Percentiles rank a stretch among this genome's conserved stretches.
These are phyloP conservation scores for Unio pictorum DNA, from an alignment of 2,888 invertebrate species.

Conservation along the genomic window DNA sequence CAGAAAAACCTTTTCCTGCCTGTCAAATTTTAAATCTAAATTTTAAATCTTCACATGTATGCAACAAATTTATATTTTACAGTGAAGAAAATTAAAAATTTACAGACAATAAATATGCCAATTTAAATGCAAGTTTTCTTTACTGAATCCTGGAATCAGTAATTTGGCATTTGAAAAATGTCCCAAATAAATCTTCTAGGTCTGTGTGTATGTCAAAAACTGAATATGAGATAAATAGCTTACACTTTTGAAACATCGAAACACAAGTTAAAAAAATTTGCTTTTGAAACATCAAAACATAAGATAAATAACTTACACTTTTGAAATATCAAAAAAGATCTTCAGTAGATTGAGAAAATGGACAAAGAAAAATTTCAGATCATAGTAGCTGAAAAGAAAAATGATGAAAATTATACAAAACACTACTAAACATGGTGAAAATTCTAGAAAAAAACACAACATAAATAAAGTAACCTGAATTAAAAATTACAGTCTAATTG, in stretches of 20 bases:
- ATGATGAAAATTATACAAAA: not conserved
- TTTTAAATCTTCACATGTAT: too few relatives aligned
- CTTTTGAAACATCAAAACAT: not conserved
- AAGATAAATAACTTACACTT: slow-evolving; percentile 40
- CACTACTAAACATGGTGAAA: not conserved
- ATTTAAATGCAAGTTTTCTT: too few relatives aligned
- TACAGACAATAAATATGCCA: too few relatives aligned
- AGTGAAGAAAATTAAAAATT: too few relatives aligned
- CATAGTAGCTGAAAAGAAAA: slow-evolving; percentile 61
- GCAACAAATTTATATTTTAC: too few relatives aligned
- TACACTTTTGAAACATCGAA: slow-evolving; percentile 53
- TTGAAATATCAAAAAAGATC: slow-evolving; percentile 57
- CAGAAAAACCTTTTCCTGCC: too few relatives aligned
- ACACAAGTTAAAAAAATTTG: not conserved
- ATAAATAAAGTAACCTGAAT: not conserved
- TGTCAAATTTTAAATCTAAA: too few relatives aligned
- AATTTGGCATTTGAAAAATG: too few relatives aligned
- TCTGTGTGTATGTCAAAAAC: too few relatives aligned
- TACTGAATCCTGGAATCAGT: too few relatives aligned
- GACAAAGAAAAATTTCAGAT: slow-evolving; percentile 66
- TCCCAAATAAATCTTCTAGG: too few relatives aligned
- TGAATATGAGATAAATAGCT: slow-evolving; percentile 13
- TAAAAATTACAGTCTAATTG: not conserved
- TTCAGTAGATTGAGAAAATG: slow-evolving; percentile 66
- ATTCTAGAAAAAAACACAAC: not conserved